Evolutionary conservation across 2,113 vertebrate genomes (phyloP).

Genomic region (Lanius ludovicianus): DNA sequence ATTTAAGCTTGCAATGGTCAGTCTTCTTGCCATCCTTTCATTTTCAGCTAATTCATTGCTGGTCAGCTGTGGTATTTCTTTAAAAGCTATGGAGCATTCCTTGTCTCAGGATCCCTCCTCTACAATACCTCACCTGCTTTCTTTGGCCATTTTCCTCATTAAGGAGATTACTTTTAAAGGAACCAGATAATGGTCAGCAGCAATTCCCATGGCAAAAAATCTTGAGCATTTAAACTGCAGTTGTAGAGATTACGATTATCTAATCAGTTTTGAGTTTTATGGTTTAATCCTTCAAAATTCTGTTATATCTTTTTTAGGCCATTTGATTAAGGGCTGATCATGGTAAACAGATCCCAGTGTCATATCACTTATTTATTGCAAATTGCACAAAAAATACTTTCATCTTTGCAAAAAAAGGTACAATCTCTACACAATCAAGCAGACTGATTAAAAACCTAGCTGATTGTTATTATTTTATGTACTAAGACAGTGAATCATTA

Average conservation of each 20-base stretch:
- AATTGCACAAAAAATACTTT: background rate
- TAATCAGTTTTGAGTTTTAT: background rate
- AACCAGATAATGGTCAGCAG: conserved; percentile 73
- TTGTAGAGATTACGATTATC: background rate
- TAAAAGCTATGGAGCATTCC: conserved; percentile 47
- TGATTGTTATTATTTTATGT: background rate
- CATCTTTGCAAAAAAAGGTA: background rate
- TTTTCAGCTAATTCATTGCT: conserved; percentile 72
- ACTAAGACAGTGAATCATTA: background rate
- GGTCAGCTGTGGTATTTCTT: conserved; percentile 72
- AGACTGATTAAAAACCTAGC: background rate
- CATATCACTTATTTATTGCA: background rate
- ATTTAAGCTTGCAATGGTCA: conserved; percentile 75
- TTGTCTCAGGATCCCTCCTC: conserved; percentile 29
- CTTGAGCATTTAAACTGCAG: background rate
- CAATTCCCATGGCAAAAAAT: background rate
- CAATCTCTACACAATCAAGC: background rate
- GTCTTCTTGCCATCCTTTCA: conserved; percentile 55
- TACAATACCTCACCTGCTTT: conserved; percentile 34
- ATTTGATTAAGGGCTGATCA: background rate
- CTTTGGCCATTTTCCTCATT: conserved; percentile 51
- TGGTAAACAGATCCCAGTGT: background rate
- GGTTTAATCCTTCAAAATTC: background rate
- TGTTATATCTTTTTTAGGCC: background rate
- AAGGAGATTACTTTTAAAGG: conserved; percentile 78